Conservation (phyloP, 2,113 vertebrate genomes). For the Zosterops hypoxanthus region DNA sequence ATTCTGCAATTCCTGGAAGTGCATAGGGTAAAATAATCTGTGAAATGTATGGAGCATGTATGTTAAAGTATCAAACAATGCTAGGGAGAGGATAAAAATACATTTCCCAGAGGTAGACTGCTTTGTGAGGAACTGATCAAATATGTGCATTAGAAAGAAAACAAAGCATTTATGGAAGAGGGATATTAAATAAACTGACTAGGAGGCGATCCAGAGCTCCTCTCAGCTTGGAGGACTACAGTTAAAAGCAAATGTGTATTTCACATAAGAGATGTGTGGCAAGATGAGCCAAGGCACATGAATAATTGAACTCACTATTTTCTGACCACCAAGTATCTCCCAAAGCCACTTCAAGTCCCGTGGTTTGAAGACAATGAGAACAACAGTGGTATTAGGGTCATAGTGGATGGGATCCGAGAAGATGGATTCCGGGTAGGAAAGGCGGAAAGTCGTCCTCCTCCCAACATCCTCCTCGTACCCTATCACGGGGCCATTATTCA, state of each 20-base stretch:
- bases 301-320: slow-evolving; percentile 70
- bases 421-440: slow-evolving; percentile 83
- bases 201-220: background rate
- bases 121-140: background rate
- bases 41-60: background rate
- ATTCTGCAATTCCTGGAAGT: background rate
- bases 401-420: slow-evolving; percentile 77
- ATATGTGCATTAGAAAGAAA: background rate
- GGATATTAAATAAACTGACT: background rate
- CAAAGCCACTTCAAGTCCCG: slow-evolving; percentile 80
- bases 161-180: background rate
- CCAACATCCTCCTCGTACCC: slow-evolving; percentile 83
- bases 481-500: slow-evolving; percentile 81
- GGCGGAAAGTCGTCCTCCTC: slow-evolving; percentile 80
- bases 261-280: background rate
- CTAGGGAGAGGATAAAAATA: background rate
- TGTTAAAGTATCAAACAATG: background rate
- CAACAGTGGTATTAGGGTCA: slow-evolving; percentile 74
- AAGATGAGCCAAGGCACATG: background rate
- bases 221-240: background rate
- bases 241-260: background rate
- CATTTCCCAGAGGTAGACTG: background rate
- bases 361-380: slow-evolving; percentile 78
- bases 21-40: rapidly evolving
- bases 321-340: slow-evolving; percentile 68